Conservation (phyloP, 2,888 invertebrate genomes). For the Pegoplata infirma region DNA sequence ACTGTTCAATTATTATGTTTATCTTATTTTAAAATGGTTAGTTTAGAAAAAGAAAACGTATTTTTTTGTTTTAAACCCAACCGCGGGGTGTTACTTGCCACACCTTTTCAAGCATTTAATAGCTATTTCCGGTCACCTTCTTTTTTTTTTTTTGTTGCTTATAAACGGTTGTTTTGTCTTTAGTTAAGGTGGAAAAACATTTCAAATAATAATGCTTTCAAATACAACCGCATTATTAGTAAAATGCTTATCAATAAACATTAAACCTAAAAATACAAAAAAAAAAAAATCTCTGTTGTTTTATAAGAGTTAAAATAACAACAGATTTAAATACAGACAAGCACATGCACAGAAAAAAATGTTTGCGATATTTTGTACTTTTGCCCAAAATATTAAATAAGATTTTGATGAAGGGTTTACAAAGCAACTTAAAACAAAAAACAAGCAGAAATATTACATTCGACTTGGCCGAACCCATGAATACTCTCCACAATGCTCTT, state of each 20-base stretch:
- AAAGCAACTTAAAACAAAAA: no score
- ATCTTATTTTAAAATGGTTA: conserved; percentile 42
- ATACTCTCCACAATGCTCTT: no score
- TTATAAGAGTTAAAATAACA: conserved; percentile 24
- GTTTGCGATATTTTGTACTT: no score
- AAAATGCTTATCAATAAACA: conserved; percentile 52
- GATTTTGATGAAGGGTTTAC: no score
- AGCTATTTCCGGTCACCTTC: conserved; percentile 64
- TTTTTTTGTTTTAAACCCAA: conserved; percentile 38
- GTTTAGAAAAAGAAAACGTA: conserved; percentile 32
- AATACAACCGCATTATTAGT: conserved; percentile 54
- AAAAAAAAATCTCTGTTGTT: conserved; percentile 39
- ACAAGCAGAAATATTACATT: no score
- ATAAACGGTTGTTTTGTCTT: no score
- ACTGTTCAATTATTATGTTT: conserved; percentile 38
- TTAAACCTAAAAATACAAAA: no score
- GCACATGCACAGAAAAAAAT: no score
- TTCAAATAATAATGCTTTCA: conserved; percentile 42
- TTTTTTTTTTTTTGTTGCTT: conserved; percentile 25
- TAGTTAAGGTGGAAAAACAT: conserved; percentile 5
- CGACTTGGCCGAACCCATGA: no score
- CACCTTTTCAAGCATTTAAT: conserved; percentile 66
- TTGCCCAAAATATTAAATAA: no score
- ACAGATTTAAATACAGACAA: conserved; percentile 44
- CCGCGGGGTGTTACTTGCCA: conserved; percentile 62